Evolutionary conservation across 2,113 vertebrate species (phyloP).

Genomic region (Leucoraja erinaceus): DNA sequence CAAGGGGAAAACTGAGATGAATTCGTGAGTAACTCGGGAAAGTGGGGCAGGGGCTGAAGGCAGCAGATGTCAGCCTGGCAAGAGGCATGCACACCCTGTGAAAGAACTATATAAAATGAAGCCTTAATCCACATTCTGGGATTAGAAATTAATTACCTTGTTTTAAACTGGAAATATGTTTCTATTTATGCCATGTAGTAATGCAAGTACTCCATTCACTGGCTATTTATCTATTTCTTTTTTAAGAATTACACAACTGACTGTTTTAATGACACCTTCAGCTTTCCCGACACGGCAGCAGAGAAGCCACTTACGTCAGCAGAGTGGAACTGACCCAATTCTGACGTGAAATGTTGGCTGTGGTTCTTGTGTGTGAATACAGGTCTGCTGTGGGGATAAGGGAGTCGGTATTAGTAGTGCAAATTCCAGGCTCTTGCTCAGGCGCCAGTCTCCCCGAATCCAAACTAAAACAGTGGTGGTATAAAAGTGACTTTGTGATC

Average conservation of each 20-base stretch:
- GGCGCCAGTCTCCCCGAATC: constrained; percentile 1
- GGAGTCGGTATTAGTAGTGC: not conserved
- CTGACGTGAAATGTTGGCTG: constrained; percentile 5
- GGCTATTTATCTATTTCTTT: not conserved
- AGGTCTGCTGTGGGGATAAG: not conserved
- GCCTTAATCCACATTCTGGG: not conserved
- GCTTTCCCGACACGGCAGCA: not conserved
- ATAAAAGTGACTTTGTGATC: constrained; percentile 24
- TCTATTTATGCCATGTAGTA: not conserved
- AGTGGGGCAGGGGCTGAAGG: no score
- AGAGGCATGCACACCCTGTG: not conserved
- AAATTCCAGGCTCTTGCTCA: constrained; percentile 21
- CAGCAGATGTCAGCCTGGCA: not conserved
- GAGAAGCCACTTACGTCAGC: not conserved
- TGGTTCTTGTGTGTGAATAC: not conserved
- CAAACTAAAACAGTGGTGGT: not conserved
- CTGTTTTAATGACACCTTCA: not conserved
- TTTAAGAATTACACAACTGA: not conserved
- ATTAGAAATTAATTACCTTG: not conserved
- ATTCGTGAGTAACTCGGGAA: no score
- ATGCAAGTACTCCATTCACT: not conserved
- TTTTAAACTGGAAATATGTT: not conserved
- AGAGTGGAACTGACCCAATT: not conserved
- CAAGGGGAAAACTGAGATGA: no score
- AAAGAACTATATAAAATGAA: not conserved